Conservation (phyloP, 2,888 invertebrate species). For the Tetragonisca angustula region DNA sequence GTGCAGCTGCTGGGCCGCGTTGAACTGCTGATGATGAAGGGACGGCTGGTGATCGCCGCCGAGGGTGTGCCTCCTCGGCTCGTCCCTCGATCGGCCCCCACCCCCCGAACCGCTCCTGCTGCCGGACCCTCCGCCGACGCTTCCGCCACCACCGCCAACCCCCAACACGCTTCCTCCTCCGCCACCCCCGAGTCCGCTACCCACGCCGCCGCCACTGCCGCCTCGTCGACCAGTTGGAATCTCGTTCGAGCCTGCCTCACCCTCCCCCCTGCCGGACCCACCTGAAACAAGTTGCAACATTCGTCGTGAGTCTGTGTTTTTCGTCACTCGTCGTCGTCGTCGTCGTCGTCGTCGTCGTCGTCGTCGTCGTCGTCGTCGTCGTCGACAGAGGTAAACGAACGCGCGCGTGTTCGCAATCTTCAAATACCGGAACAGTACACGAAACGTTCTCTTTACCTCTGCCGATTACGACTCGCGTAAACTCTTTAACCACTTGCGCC, state of each 20-base stretch:
- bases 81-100: constrained; percentile 86
- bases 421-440: too few relatives aligned
- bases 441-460: too few relatives aligned
- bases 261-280: constrained; percentile 81
- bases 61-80: constrained; percentile 93
- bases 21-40: constrained; percentile 85
- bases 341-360: too few relatives aligned
- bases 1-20: constrained; percentile 78
- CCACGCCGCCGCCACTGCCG: constrained; percentile 73
- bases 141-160: constrained; percentile 70
- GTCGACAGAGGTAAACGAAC: too few relatives aligned
- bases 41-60: constrained; percentile 90
- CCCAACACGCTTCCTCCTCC: constrained; percentile 74
- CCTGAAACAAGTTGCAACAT: constrained; percentile 71
- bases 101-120: constrained; percentile 73
- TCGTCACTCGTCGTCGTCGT: background rate
- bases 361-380: too few relatives aligned
- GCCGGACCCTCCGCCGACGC: constrained; percentile 71
- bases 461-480: too few relatives aligned
- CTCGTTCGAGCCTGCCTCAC: constrained; percentile 81
- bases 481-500: too few relatives aligned
- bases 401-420: too few relatives aligned
- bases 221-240: constrained; percentile 76
- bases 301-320: background rate
- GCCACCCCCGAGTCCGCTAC: constrained; percentile 71